These are phyloP conservation scores for Campoplex capitator DNA, from an alignment of 2,888 invertebrate species.

Conservation along the genomic window DNA sequence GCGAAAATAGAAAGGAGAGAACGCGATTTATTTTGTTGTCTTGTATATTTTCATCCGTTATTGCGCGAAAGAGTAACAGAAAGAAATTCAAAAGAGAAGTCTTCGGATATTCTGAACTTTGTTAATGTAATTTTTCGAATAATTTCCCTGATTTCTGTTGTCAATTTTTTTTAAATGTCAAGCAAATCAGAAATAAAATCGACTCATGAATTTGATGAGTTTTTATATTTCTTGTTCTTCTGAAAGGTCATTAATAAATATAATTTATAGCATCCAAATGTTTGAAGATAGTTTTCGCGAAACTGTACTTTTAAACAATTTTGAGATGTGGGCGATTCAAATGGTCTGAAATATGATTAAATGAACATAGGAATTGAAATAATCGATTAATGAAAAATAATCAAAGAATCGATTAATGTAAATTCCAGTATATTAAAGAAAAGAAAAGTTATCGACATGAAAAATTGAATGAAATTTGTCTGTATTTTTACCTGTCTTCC, in stretches of 20 bases:
- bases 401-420: not conserved
- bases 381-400: not conserved
- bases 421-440: not conserved
- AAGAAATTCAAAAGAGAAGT: slow-evolving; percentile 16
- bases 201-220: not conserved
- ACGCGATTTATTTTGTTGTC: not conserved
- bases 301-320: not conserved
- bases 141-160: not conserved
- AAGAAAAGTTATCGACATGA: not conserved
- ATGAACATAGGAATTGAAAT: not conserved
- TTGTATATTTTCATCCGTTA: not conserved
- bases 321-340: not conserved
- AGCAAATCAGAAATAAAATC: not conserved
- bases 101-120: not conserved
- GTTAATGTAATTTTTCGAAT: not conserved
- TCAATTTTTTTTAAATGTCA: not conserved
- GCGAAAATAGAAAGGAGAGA: slow-evolving; percentile 29
- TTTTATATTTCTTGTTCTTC: not conserved
- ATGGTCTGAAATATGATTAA: not conserved
- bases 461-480: not conserved
- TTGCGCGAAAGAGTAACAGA: not conserved
- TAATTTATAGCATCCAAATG: no score
- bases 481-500: slow-evolving; percentile 67
- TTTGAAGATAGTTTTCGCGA: not conserved
- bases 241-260: not conserved